Conservation (phyloP, 2,888 invertebrate genomes). For the Agonopterix heracliana region DNA sequence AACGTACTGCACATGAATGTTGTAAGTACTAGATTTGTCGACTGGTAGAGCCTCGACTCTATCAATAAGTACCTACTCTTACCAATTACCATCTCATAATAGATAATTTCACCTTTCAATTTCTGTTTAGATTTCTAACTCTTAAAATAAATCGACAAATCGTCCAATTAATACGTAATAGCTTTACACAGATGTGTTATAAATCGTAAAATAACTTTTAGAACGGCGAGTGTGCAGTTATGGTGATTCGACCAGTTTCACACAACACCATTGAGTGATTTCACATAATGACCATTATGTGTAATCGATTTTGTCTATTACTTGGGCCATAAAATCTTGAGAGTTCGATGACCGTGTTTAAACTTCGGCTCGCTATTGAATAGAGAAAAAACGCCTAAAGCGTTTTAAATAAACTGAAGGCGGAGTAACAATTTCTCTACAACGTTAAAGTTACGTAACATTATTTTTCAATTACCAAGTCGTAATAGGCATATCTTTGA, state of each 20-base stretch:
- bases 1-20: too few relatives aligned
- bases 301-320: conserved; percentile 58
- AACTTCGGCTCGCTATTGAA: conserved; percentile 46
- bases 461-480: conserved; percentile 53
- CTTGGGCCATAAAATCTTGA: conserved; percentile 53
- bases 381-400: conserved; percentile 60
- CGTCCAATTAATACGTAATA: conserved; percentile 39
- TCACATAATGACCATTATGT: conserved; percentile 56
- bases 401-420: conserved; percentile 52
- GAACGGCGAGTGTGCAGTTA: conserved; percentile 20
- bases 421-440: conserved; percentile 58
- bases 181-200: conserved; percentile 31
- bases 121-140: conserved; percentile 18
- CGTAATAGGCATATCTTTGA: conserved; percentile 48
- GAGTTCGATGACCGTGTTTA: conserved; percentile 46
- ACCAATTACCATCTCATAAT: too few relatives aligned
- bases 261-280: conserved; percentile 46
- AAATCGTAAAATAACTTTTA: conserved; percentile 33
- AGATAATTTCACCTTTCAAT: not conserved
- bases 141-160: conserved; percentile 30
- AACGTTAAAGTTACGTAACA: conserved; percentile 51
- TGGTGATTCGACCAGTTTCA: conserved; percentile 37
- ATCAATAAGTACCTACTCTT: too few relatives aligned
- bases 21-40: too few relatives aligned
- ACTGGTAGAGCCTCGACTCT: not conserved